phyloP scores from a whole-genome alignment of 2,888 invertebrate species.

The Pachycephus smyrnensis region DNA sequence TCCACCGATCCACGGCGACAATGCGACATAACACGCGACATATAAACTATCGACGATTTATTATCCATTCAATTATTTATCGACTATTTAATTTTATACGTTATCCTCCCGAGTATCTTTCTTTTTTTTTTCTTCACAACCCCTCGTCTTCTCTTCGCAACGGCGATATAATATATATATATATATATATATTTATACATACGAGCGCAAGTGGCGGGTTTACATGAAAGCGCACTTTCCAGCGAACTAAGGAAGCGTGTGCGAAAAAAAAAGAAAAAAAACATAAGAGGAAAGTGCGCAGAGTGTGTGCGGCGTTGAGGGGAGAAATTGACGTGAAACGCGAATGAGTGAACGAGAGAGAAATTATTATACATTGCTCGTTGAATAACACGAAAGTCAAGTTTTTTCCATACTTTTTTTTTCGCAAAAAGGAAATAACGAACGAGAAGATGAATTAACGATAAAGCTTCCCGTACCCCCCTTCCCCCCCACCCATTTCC shows the following conservation, averaged over 20 bases:
- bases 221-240: no score
- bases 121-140: not conserved
- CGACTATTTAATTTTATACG: slow-evolving; percentile 41
- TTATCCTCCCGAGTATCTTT: not conserved
- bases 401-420: not conserved
- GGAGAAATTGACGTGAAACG: not conserved
- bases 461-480: not conserved
- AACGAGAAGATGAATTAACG: not conserved
- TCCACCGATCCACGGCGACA: not conserved
- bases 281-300: not conserved
- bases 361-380: not conserved
- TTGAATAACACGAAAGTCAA: not conserved
- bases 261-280: not conserved
- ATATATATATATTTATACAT: not conserved
- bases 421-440: not conserved
- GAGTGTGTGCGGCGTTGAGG: not conserved
- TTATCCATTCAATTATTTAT: slow-evolving; percentile 37
- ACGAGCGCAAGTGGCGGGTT: no score
- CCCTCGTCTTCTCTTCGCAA: not conserved
- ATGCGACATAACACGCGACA: slow-evolving; percentile 1
- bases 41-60: slow-evolving; percentile 16
- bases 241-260: no score
- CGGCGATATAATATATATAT: not conserved
- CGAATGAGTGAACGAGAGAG: not conserved
- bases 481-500: not conserved